Base-by-base conservation (phyloP, 2,113 vertebrate genomes). In the Probosciger aterrimus region DNA sequence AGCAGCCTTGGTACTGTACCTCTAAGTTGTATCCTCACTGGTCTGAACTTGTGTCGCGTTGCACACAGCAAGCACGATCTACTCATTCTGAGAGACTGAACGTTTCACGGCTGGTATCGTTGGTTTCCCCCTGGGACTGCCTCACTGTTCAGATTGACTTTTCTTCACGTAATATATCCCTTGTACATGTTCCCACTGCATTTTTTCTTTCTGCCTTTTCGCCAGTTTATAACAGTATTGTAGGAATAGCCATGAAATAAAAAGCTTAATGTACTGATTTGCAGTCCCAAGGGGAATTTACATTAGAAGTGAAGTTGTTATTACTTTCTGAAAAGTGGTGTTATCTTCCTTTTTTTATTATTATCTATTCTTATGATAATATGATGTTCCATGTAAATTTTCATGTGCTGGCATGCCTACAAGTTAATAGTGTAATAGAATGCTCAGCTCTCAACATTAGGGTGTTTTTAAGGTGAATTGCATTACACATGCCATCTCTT, bases 361-460 rank as follows among this genome's bases (percentile, higher is more conserved):
- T 75, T 82, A 92, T 91, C 81, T 97, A 95, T 91, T 96, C 94
- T 92, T 92, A 96, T 94, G 86, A 93, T 96, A 87, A 89, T 97
- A 96, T 71, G 69, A 97, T 96, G 95, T 96, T 96, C 90, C 96
- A 97, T 97, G 97, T 98, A 98, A 97, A 97, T 98, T 97, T 97
- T 97, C 95, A 97, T 96, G 96, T 98, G 97, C 96, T 98, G 97
- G 97, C 98, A 98, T 96, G 97, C 97, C 96, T 98, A 98, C 97
- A 95, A 98, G 97, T 98, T 98, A 98, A 98, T 98, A 96, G 97
- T 98, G 97, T 98, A 97, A 96, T 93, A 97, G 97, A 97, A 97
- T 97, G 98, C 98, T 98, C 97, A 98, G 98, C 97, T 98, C 97
- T 98, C 98, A 97, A 96, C 97, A 97, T 90, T 95, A 97, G 96